Evolutionary conservation across 2,113 vertebrate genomes (phyloP).

Genomic region (Numida meleagris): DNA sequence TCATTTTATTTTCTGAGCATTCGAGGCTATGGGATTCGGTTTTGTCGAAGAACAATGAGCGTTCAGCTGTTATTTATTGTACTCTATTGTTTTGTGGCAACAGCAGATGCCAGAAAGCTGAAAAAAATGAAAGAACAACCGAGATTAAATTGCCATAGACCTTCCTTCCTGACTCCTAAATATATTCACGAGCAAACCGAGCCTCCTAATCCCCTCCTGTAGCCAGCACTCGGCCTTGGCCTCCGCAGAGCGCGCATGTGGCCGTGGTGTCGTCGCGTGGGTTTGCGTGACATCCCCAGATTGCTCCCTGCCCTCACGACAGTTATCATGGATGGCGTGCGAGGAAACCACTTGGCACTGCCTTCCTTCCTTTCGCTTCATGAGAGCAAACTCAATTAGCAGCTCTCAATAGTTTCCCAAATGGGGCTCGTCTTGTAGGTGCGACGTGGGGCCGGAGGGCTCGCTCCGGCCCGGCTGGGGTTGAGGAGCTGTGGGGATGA

Average conservation of each 20-base stretch:
- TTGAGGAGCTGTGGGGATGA: neutral
- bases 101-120: conserved; percentile 73
- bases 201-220: conserved; percentile 18
- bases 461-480: neutral
- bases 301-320: neutral
- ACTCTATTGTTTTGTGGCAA: conserved; percentile 72
- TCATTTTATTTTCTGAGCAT: conserved; percentile 55
- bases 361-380: conserved; percentile 15
- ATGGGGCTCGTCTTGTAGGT: neutral
- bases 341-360: neutral
- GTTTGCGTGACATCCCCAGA: neutral
- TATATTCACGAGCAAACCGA: neutral
- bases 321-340: neutral
- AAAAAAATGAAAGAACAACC: conserved; percentile 60
- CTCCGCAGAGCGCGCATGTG: neutral
- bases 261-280: neutral
- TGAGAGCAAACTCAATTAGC: conserved; percentile 21
- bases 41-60: conserved; percentile 63
- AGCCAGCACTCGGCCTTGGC: neutral
- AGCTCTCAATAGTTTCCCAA: neutral
- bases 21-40: conserved; percentile 32
- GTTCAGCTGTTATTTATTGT: conserved; percentile 72
- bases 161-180: conserved; percentile 68
- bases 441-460: neutral
- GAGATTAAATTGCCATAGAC: conserved; percentile 62